Conservation (phyloP, 2,113 vertebrate species). For the Lagopus leucura region DNA sequence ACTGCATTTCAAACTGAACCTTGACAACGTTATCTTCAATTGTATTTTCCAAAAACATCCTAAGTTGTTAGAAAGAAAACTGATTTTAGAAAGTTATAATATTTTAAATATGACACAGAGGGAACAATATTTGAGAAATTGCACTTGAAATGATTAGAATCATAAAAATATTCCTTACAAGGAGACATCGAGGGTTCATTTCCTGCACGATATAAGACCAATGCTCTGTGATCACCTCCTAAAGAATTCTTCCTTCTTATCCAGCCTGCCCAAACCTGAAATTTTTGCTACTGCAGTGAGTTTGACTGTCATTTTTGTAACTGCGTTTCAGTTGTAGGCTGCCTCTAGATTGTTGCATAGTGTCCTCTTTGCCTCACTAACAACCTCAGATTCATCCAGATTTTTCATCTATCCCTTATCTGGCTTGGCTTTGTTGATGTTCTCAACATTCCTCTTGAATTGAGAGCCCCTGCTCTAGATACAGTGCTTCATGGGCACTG, state of each 20-base stretch:
- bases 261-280: neutral
- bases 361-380: neutral
- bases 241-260: neutral
- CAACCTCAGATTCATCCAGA: neutral
- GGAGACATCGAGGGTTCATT: neutral
- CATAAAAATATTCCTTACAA: neutral
- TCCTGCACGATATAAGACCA: neutral
- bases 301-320: neutral
- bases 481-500: neutral
- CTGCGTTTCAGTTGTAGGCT: neutral
- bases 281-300: neutral
- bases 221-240: fast-evolving
- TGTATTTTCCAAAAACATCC: neutral
- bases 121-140: neutral
- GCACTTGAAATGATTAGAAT: neutral
- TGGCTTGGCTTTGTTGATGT: neutral
- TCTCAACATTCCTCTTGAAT: neutral
- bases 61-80: neutral
- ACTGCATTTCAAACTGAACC: neutral
- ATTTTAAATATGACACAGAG: neutral
- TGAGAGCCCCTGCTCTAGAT: neutral
- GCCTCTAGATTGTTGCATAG: neutral
- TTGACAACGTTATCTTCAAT: neutral
- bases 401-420: neutral
- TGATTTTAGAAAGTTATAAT: neutral